phyloP scores from a whole-genome alignment of 2,797 vertebrate genomes.

The Malacoraja senta region DNA sequence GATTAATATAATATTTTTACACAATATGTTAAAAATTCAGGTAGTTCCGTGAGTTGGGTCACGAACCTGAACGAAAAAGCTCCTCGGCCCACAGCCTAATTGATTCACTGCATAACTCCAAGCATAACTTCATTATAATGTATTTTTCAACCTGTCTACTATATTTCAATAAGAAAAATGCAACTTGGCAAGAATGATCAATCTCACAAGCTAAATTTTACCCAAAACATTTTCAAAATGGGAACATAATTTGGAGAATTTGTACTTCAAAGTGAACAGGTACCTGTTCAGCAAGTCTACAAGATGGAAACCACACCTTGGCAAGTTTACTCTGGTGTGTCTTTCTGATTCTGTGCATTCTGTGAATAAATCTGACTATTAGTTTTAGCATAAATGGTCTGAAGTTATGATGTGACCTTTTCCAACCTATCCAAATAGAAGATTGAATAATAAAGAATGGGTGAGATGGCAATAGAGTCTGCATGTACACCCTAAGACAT shows the following conservation, averaged over 20 bases:
- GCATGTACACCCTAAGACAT: not conserved
- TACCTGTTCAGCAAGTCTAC: not conserved
- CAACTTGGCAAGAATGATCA: not conserved
- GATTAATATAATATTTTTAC: too few species aligned
- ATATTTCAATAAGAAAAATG: not conserved
- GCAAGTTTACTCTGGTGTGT: not conserved
- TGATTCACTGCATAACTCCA: too few species aligned
- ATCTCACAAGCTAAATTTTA: not conserved
- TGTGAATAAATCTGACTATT: not conserved
- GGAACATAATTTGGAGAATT: not conserved
- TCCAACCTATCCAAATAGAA: not conserved
- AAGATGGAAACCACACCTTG: not conserved
- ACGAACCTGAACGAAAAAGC: too few species aligned
- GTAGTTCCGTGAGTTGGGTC: too few species aligned
- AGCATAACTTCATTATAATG: not conserved
- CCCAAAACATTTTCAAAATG: not conserved
- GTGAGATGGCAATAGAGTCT: not conserved
- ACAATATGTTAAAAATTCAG: too few species aligned
- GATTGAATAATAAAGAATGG: not conserved
- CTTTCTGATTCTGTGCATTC: not conserved
- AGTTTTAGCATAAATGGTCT: not conserved
- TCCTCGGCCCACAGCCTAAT: not conserved
- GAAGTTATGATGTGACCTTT: not conserved
- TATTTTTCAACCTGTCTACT: not conserved
- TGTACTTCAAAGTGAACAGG: not conserved